These are phyloP conservation scores for Cnemophilus loriae DNA, from an alignment of 2,113 vertebrate species.

Conservation along the genomic window DNA sequence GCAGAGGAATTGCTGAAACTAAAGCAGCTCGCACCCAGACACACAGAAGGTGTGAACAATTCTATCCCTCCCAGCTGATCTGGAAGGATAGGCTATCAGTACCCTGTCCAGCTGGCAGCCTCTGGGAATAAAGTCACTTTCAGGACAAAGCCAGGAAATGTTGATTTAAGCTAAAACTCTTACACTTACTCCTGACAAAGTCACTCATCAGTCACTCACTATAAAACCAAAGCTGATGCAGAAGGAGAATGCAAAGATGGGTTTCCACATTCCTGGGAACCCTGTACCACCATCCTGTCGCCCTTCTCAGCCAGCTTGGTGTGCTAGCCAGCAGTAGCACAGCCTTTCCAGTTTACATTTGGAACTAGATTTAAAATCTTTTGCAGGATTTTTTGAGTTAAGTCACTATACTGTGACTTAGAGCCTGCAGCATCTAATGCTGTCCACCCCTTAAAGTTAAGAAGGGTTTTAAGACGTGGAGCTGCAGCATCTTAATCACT, in stretches of 20 bases:
- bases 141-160: not conserved
- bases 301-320: not conserved
- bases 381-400: not conserved
- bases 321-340: not conserved
- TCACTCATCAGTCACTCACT: not conserved
- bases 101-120: not conserved
- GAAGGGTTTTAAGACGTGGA: not conserved
- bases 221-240: not conserved
- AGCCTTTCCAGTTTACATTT: not conserved
- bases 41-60: not conserved
- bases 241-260: not conserved
- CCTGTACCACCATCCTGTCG: not conserved
- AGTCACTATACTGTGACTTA: not conserved
- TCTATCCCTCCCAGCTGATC: not conserved
- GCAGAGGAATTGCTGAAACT: not conserved
- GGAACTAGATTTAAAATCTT: not conserved
- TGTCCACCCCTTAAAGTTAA: not conserved
- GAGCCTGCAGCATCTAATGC: not conserved
- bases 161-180: not conserved
- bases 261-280: not conserved
- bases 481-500: not conserved
- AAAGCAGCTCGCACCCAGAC: fast-evolving
- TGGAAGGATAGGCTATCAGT: not conserved
- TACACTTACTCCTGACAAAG: not conserved
- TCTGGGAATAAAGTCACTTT: not conserved